These are phyloP conservation scores for Myrmecobius fasciatus DNA, from an alignment of 2,113 vertebrate species.

Conservation along the genomic window DNA sequence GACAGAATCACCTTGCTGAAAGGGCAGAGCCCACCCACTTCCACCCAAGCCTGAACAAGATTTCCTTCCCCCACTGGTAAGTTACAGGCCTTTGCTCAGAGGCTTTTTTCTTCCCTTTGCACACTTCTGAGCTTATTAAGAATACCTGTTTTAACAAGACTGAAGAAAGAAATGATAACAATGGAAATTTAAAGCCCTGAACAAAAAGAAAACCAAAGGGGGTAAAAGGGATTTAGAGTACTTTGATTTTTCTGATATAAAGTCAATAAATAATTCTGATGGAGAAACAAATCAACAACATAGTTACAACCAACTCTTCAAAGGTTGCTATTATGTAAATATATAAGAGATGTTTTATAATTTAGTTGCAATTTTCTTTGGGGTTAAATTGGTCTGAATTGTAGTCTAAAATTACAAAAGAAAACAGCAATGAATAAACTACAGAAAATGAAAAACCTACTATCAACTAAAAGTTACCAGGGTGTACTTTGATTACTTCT, in stretches of 20 bases:
- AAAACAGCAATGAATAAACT: conserved; percentile 53
- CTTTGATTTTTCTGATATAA: neutral
- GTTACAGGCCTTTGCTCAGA: neutral
- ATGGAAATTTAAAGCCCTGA: neutral
- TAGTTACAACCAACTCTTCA: conserved; percentile 32
- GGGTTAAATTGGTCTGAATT: conserved; percentile 63
- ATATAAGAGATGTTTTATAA: conserved; percentile 33
- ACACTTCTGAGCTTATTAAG: conserved; percentile 37
- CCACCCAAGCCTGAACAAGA: neutral
- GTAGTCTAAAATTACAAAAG: conserved; percentile 48
- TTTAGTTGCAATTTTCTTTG: conserved; percentile 65
- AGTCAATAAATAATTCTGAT: conserved; percentile 18
- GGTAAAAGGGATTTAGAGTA: neutral
- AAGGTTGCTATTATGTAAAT: conserved; percentile 59
- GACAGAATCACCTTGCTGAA: neutral
- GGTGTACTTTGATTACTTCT: conserved; percentile 21
- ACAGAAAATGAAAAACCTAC: conserved; percentile 46
- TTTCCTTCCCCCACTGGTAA: too few species aligned
- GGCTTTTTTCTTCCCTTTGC: too few species aligned
- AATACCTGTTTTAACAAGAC: conserved; percentile 9
- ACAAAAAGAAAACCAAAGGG: neutral
- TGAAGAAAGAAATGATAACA: conserved; percentile 46
- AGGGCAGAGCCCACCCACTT: neutral
- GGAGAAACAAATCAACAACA: neutral
- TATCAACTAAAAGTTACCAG: conserved; percentile 35